Base-by-base conservation (phyloP, 2,888 invertebrate species). In the Chrysolina oricalcia region DNA sequence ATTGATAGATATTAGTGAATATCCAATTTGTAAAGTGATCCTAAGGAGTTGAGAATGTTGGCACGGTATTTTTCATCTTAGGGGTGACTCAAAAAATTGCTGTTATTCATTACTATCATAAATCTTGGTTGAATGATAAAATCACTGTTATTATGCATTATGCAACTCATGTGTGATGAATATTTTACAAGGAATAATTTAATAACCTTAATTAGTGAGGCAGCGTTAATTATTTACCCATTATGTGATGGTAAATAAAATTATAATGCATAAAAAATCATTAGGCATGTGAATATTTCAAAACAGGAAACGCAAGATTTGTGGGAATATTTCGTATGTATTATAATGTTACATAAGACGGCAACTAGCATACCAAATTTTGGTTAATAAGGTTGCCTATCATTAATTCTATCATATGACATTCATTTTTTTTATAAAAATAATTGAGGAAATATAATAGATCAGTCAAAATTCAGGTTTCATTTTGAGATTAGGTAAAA, bases 301-400 rank as follows among this genome's bases (percentile, higher is more conserved):
- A 74, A 78, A 74, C 78, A 78, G 78, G 78, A 78, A 72, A 74
- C 68, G 62, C 46, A 50, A 50, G 73, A 74, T 59, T 50, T 71
- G 76, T 78, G 78, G 73, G 78, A 78, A 78, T 17, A 21, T 74
- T 71, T 71, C 10, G 40, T 56, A 70, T 53, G 53, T 64, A 67
- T 69, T 48, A 59, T 62, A 17, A n/a, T 65, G 40, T 70, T 70
- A 70, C 27, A 43, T 70, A 70, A 70, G 46, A 63, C 41, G 35
- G 48, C 35, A 63, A 70, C 62, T 46, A 23, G 43, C 43, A 2
- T n/a, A 59, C 13, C 43, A 43, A 62, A 70, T 46, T 70, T 70
- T 70, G 15, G 27, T 27, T 17, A 71, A 53, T 53, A 53, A 17
- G 48, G 48, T 48, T 53, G 63, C 59, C 19, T n/a, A 56, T 69